These are phyloP conservation scores for Rhopalosiphum nymphaeae DNA, from an alignment of 2,888 invertebrate species.

Conservation along the genomic window DNA sequence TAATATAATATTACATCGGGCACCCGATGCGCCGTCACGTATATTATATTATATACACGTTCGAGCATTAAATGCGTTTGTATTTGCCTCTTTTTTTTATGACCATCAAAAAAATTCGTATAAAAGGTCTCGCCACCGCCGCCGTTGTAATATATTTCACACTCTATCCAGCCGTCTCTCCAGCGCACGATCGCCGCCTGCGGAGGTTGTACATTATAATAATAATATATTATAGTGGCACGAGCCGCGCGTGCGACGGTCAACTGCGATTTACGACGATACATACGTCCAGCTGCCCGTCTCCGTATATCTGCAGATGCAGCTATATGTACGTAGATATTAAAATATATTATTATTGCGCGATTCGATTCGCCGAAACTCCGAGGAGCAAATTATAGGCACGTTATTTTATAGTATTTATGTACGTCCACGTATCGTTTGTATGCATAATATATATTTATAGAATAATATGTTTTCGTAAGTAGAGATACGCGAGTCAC, in stretches of 20 bases:
- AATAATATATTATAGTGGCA: neutral
- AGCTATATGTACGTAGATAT: neutral
- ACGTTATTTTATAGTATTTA: neutral
- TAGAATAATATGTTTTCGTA: neutral
- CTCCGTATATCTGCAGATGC: neutral
- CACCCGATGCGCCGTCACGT: neutral
- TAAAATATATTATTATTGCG: neutral
- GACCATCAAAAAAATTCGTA: neutral
- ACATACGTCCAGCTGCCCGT: conserved; percentile 3
- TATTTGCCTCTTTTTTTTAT: neutral
- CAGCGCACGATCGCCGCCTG: conserved; percentile 15
- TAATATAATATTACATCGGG: neutral
- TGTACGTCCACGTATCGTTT: neutral
- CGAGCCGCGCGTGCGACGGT: neutral
- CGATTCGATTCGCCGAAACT: neutral
- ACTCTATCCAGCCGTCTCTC: neutral
- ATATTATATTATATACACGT: neutral
- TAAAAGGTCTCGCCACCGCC: neutral
- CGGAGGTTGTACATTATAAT: neutral
- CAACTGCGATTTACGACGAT: neutral
- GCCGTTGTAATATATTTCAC: neutral
- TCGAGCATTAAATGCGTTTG: neutral
- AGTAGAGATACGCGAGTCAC: neutral
- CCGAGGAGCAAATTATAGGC: neutral
- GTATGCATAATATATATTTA: neutral